Evolutionary conservation across 2,888 invertebrate genomes (phyloP), one percentile per base, ranked within the genome.

Genomic region (Agonopterix subpropinquella): DNA sequence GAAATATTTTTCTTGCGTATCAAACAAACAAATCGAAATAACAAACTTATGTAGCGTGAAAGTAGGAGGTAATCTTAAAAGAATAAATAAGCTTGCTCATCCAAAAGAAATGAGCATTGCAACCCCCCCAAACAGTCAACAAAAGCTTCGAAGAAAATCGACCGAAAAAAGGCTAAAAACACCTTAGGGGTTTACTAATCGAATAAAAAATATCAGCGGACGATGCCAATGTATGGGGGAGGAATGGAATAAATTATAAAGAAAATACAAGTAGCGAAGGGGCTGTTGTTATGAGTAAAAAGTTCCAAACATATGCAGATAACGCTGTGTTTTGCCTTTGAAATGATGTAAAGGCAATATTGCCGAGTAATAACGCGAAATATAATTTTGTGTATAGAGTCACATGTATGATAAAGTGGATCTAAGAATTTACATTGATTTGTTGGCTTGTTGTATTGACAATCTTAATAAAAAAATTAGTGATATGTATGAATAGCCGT

Each of bases 171-270:
- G 87, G 85, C 89, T 89, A 89, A 89, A 89, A 89, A 89, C 89
- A 89, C 89, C 89, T 89, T 84, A 80, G 89, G 89, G 89, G 89
- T 86, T 88, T 89, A 87, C 89, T 89, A 89, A 89, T 89, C 89
- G 89, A 89, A 89, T 89, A 89, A 89, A 89, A 87, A 89, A 89
- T 89, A 89, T 89, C 89, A 88, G 88, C 87, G 87, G 81, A 86
- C 86, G 82, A 87, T 86, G 86, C 82, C 84, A 81, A 83, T 83
- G 84, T 84, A 72, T 82, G 80, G 86, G 87, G 88, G 86, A 81
- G 83, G 69, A 80, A 81, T 74, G 77, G 88, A 88, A 87, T 88
- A 88, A 87, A 88, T 88, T 87, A 88, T 84, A 80, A 87, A 86
- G 86, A 86, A 88, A 84, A 86, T 83, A 84, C 77, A 86, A 86